Base-by-base conservation (phyloP, 1,140 invertebrate genomes). In the Temnothorax longispinosus region DNA sequence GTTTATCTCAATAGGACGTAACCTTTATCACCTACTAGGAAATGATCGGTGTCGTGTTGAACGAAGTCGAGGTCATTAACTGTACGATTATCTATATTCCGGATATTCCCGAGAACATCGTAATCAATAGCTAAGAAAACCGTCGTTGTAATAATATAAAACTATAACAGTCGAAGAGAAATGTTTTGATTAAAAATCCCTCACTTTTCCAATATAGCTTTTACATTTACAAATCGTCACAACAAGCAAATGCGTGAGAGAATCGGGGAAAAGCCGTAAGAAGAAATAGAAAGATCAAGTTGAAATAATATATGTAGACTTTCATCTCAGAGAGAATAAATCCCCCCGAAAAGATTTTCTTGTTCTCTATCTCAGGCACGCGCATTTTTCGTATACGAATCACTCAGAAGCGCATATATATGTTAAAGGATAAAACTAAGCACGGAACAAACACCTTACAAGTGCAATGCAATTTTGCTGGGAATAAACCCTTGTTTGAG, bases 391-490 rank as follows among this genome's bases (percentile, higher is more conserved):
- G n/a, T 56, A 1, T 27, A 87, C 80, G 74, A n/a, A 85, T 71
- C 85, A 77, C 88, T 78, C 74, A 85, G 52, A 84, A 87, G 78
- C 76, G 74, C 50, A 65, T 90, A 89, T 88, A 90, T 74, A 65
- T 82, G 86, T 90, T 87, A 90, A 65, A 21, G 56, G 54, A 62
- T 65, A 78, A 82, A 77, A 88, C 76, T 76, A 85, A 75, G 69
- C 86, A 76, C 58, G 47, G 18, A 78, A 78, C 88, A 89, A 88
- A 91, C 82, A 88, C 72, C 90, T 74, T 75, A 72, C 74, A 88
- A 65, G 65, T 82, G 47, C 78, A 86, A 67, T 65, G 67, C 78
- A 87, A 60, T 54, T 80, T 74, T 60, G 74, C 85, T 58, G 60
- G 60, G 58, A 72, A 62, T 60, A 64, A 75, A 77, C 77, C 58